Evolutionary conservation across 2,888 invertebrate genomes (phyloP).

Genomic region (Polyommatus iphigenia): DNA sequence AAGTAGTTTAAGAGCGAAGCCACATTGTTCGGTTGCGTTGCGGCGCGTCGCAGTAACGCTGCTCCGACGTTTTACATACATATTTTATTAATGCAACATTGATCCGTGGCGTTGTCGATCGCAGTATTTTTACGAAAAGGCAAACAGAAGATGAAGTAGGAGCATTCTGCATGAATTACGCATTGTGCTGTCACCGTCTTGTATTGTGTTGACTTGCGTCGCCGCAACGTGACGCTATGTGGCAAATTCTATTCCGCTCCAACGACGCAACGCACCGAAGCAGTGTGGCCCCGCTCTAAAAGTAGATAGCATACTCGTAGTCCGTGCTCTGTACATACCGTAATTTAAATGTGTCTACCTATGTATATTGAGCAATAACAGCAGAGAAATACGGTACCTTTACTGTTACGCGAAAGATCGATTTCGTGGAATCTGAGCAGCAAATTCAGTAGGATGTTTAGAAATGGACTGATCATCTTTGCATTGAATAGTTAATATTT

Average conservation of each 20-base stretch:
- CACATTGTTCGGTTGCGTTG: neutral
- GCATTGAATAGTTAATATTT: neutral
- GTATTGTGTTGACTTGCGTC: neutral
- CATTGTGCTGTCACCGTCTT: neutral
- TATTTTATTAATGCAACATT: neutral
- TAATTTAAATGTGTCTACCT: constrained; percentile 26
- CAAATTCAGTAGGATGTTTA: neutral
- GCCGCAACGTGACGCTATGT: neutral
- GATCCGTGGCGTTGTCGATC: too few species aligned
- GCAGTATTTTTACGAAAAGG: too few species aligned
- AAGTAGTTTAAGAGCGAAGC: constrained; percentile 32
- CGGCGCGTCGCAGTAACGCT: neutral
- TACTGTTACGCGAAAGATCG: constrained; percentile 12
- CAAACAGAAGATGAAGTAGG: too few species aligned
- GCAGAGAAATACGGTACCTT: constrained; percentile 28
- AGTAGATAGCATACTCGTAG: constrained; percentile 29
- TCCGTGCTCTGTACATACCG: constrained; percentile 22
- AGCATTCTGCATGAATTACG: too few species aligned
- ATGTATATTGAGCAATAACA: constrained; percentile 13
- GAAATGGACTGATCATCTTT: neutral
- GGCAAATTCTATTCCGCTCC: too few species aligned
- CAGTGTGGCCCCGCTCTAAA: neutral
- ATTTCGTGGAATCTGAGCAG: neutral
- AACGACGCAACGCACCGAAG: neutral
- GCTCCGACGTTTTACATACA: neutral